phyloP scores from a whole-genome alignment of 2,113 vertebrate genomes.

The Lycocorax pyrrhopterus region DNA sequence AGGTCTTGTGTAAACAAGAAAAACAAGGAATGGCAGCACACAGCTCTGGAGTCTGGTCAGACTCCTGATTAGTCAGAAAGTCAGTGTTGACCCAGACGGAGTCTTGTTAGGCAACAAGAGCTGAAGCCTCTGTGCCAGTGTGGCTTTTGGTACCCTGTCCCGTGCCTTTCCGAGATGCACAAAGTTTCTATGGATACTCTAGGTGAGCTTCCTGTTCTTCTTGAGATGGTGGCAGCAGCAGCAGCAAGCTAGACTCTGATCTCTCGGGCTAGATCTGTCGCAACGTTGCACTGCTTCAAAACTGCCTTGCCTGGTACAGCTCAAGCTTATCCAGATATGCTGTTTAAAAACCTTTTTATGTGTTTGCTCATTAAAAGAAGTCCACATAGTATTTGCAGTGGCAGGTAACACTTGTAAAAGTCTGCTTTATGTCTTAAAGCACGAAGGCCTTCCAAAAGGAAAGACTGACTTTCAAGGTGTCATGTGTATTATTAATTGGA shows the following conservation, averaged over 20 bases:
- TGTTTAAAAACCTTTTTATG: not conserved
- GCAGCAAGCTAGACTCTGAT: not conserved
- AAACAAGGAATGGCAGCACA: constrained; percentile 16
- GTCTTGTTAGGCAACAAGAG: constrained; percentile 16
- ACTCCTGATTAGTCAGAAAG: constrained; percentile 36
- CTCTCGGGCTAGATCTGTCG: not conserved
- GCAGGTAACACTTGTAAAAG: not conserved
- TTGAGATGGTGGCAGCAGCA: not conserved
- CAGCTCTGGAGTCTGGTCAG: constrained; percentile 56
- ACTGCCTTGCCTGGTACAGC: constrained; percentile 29
- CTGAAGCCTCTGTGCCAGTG: not conserved
- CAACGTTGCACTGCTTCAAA: constrained; percentile 18
- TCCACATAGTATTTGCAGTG: constrained; percentile 48
- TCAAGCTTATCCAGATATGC: constrained; percentile 6
- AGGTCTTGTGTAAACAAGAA: constrained; percentile 35
- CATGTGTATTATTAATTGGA: not conserved
- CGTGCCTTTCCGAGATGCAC: constrained; percentile 2
- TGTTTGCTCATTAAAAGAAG: constrained; percentile 59
- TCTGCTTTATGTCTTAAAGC: not conserved
- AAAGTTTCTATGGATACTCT: constrained; percentile 22
- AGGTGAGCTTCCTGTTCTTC: constrained; percentile 33
- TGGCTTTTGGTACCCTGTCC: constrained; percentile 10
- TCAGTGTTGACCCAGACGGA: constrained; percentile 22
- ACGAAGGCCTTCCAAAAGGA: not conserved
- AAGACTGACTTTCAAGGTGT: not conserved